Base-by-base conservation (phyloP, 1,140 invertebrate genomes). In the Bombus polaris region DNA sequence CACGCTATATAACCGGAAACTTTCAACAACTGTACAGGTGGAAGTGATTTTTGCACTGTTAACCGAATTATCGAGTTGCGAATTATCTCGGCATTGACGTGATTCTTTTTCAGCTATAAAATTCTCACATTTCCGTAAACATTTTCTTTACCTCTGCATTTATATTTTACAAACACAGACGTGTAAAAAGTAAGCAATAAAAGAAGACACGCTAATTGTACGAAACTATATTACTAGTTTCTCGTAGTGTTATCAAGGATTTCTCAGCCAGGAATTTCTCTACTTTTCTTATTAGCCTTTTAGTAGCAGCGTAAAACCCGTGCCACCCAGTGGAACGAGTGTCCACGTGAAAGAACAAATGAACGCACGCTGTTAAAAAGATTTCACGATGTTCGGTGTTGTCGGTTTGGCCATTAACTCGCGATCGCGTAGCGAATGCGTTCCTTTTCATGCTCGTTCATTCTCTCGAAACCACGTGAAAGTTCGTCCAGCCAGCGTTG, bases 361-460 rank as follows among this genome's bases (percentile, higher is more conserved):
- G 35, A 15, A 39, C 13, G 39, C 5, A 2, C 35, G 10, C 10
- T 18, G 13, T 32, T 18, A 28, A 73, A 75, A 62, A 62, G 37
- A 12, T 73, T 82, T 25, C 57, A 35, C n/a, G 42, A 66, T 25
- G 44, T 65, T 65, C 25, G 68, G 35, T 22, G 42, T n/a, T 74
- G 25, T 22, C 39, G 22, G 57, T 44, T n/a, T 13, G 80, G 80
- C 37, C 53, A 74, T 82, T 74, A 82, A 72, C 53, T 32, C 42
- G n/a, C n/a, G 57, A 65, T 74, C 80, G 80, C 37, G 44, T 57
- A 57, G 32, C 73, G 32, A 59, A 71, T n/a, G 80, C 80, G 80
- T 82, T 74, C 57, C n/a, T 65, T 74, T 35, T 73, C 53, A 35
- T n/a, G 57, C 37, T 22, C 59, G 71, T 66, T 66, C 71, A 39